Conservation (phyloP, 35 echinoderm and acorn worm genomes). For the Lytechinus pictus region DNA sequence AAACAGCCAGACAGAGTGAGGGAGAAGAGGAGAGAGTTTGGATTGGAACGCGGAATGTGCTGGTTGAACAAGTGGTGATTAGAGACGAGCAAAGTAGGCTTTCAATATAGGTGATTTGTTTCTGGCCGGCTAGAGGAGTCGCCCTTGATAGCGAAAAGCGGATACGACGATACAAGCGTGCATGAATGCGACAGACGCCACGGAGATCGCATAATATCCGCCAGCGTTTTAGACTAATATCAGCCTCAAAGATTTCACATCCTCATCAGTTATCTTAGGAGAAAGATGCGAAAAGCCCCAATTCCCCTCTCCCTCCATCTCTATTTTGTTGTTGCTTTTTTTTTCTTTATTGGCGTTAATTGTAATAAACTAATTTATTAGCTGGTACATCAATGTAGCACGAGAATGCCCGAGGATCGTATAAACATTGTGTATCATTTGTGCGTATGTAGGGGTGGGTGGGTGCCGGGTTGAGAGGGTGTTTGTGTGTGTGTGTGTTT, state of each 20-base stretch:
- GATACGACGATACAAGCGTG: constrained; percentile 10
- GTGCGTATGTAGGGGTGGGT: too few relatives aligned
- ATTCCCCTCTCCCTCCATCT: background rate
- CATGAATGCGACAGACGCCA: constrained; percentile 28
- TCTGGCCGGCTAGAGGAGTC: constrained; percentile 16
- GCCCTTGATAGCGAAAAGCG: constrained; percentile 36
- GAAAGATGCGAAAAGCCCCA: background rate
- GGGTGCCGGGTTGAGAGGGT: too few relatives aligned
- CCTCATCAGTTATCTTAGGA: background rate
- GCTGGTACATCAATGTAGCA: background rate
- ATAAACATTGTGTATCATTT: background rate
- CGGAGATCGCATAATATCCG: background rate
- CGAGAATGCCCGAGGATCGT: background rate
- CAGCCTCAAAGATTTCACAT: background rate
- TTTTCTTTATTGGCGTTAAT: background rate
- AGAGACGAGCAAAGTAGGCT: background rate
- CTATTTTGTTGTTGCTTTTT: background rate
- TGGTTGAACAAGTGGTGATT: constrained; percentile 27
- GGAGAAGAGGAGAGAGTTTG: background rate
- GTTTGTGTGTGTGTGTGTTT: too few relatives aligned
- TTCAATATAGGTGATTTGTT: constrained; percentile 38
- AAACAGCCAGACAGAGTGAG: too few relatives aligned
- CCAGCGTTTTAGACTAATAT: background rate
- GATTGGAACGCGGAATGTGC: background rate
- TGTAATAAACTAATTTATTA: background rate